Evolutionary conservation across 2,888 invertebrate species (phyloP).

Genomic region (Hirudinaria manillensis): DNA sequence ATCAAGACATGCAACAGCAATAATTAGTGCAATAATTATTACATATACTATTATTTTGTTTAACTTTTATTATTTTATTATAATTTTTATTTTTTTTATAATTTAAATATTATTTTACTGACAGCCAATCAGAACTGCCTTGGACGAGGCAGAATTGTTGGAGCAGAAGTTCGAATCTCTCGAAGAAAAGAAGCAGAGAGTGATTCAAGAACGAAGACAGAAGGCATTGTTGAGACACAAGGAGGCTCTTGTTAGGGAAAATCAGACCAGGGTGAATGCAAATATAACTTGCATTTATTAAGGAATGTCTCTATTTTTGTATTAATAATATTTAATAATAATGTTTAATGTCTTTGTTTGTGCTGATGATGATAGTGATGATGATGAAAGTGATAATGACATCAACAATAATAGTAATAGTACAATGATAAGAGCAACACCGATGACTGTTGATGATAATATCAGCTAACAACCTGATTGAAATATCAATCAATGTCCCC

Average conservation of each 20-base stretch:
- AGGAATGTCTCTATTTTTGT: neutral
- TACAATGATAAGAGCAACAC: no score
- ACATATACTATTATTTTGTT: neutral
- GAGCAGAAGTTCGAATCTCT: neutral
- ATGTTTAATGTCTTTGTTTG: no score
- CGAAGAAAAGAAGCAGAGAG: neutral
- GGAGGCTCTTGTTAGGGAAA: neutral
- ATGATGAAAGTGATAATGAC: no score
- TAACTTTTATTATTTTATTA: neutral
- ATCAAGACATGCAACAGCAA: no score
- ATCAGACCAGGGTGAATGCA: neutral
- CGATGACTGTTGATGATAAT: no score
- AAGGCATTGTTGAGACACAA: neutral
- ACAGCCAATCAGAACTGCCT: neutral
- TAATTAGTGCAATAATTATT: no score
- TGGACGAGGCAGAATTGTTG: neutral
- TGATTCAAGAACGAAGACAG: neutral
- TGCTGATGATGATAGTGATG: no score
- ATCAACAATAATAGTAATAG: no score
- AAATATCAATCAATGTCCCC: no score
- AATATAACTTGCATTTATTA: no score
- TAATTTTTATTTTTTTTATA: neutral
- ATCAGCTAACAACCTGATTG: no score
- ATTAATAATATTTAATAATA: neutral
- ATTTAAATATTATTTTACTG: neutral